These are phyloP conservation scores for Enteromius radiatus DNA, from an alignment of 2,797 vertebrate genomes.

Conservation along the genomic window DNA sequence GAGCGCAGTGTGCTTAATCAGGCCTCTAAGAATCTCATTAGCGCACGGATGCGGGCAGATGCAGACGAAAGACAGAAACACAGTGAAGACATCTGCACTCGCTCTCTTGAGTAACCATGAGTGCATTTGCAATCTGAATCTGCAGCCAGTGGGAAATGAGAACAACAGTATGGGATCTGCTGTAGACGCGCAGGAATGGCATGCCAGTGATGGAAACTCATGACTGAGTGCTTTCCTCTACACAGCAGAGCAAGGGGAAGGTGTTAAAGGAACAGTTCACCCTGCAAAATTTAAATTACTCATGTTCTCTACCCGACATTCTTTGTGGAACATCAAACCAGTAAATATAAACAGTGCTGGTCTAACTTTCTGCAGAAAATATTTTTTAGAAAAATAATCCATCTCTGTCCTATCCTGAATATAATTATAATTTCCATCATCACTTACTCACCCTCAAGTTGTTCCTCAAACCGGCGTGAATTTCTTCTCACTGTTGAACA, in stretches of 20 bases:
- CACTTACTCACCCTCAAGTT: not conserved
- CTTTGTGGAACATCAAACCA: not conserved
- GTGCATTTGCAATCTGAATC: constrained; percentile 63
- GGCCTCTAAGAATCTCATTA: constrained; percentile 61
- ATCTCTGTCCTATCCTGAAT: not conserved
- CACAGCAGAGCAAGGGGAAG: constrained; percentile 7
- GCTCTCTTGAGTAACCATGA: constrained; percentile 57
- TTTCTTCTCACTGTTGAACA: not conserved
- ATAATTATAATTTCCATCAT: not conserved
- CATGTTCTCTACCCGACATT: not conserved
- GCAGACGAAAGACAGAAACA: constrained; percentile 48
- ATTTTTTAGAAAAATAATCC: not conserved
- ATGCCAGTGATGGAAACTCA: constrained; percentile 35
- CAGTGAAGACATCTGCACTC: constrained; percentile 57
- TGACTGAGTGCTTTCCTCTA: constrained; percentile 36
- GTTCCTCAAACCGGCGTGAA: not conserved
- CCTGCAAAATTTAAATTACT: not conserved
- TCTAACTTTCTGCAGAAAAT: not conserved
- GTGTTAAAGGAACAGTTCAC: not conserved
- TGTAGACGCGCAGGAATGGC: constrained; percentile 25
- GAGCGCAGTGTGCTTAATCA: constrained; percentile 39
- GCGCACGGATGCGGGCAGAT: constrained; percentile 47
- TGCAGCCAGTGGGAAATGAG: constrained; percentile 53
- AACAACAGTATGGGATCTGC: constrained; percentile 47
- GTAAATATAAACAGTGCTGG: not conserved